Evolutionary conservation across 2,797 vertebrate genomes (phyloP).

Genomic region (Pseudochirops cupreus): DNA sequence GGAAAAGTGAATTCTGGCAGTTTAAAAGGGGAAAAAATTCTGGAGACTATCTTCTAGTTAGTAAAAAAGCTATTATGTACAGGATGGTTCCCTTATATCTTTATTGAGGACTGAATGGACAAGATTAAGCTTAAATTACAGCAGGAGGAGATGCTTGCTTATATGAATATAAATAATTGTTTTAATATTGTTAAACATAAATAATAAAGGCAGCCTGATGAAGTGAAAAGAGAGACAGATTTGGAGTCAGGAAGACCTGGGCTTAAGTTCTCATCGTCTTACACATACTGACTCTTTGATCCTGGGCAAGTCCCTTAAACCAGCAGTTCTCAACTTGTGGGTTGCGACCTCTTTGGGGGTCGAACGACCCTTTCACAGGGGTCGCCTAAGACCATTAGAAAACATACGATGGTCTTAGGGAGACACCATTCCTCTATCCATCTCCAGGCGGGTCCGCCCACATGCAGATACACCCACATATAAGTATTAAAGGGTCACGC

Average conservation of each 20-base stretch:
- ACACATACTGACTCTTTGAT: not conserved
- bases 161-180: slow-evolving; percentile 13
- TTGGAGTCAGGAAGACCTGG: not conserved
- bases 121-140: slow-evolving; percentile 51
- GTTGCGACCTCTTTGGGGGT: no score
- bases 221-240: not conserved
- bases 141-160: slow-evolving; percentile 26
- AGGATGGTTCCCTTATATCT: slow-evolving; percentile 29
- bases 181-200: slow-evolving; percentile 40
- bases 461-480: no score
- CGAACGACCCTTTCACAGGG: no score
- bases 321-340: no score
- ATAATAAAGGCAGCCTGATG: not conserved
- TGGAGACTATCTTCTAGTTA: not conserved
- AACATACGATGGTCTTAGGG: no score
- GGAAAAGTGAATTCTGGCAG: slow-evolving; percentile 34
- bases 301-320: not conserved
- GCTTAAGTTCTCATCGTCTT: not conserved
- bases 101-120: not conserved
- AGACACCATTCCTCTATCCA: no score
- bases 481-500: no score
- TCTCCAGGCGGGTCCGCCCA: no score
- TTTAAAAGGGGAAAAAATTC: not conserved
- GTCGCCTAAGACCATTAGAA: no score
- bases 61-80: slow-evolving; percentile 23